Evolutionary conservation across 2,888 invertebrate genomes (phyloP), one percentile per base, ranked within the genome.

Genomic region (Calliphora vomitoria): DNA sequence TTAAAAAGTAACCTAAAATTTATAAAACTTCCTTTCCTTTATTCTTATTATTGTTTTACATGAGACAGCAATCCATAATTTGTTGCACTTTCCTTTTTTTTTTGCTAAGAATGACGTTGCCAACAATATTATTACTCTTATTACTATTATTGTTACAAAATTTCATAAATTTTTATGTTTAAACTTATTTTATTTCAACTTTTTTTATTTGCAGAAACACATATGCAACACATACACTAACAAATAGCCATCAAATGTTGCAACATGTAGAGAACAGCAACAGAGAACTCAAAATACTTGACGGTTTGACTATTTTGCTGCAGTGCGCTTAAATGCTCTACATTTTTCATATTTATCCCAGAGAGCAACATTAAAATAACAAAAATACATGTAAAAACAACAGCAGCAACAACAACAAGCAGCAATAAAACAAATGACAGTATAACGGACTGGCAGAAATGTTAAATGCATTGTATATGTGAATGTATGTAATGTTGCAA

Each of bases 271-370:
- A 47, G 75, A n/a, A 20, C 47, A 82, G 53, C n/a, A 20, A 6
- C n/a, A 47, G 0, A 15, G 35, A 62, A 76, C 71, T 71, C 25
- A 50, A 74, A 82, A 55, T 83, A 18, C 69, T 68, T 87, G 87
- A 87, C 78, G 75, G 64, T 69, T 82, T 76, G 78, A 81, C 81
- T 85, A 50, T 85, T 35, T 85, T 87, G 82, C 87, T 87, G 87
- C 87, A 87, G 72, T 87, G 87, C 87, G 87, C 82, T 87, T 80
- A 64, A 79, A 86, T 82, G 79, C 55, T 80, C 68, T 74, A 85
- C 82, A 85, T 85, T 75, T 80, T 68, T 87, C 71, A 76, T 82
- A 72, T 80, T 86, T 85, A 75, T 76, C 72, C 81, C 68, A 11
- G 76, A 64, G 79, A 75, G 78, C 38, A 75, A 64, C 69, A 82